These are phyloP conservation scores for Dendrocincla tyrannina DNA, from an alignment of 2,797 vertebrate species.

Conservation along the genomic window DNA sequence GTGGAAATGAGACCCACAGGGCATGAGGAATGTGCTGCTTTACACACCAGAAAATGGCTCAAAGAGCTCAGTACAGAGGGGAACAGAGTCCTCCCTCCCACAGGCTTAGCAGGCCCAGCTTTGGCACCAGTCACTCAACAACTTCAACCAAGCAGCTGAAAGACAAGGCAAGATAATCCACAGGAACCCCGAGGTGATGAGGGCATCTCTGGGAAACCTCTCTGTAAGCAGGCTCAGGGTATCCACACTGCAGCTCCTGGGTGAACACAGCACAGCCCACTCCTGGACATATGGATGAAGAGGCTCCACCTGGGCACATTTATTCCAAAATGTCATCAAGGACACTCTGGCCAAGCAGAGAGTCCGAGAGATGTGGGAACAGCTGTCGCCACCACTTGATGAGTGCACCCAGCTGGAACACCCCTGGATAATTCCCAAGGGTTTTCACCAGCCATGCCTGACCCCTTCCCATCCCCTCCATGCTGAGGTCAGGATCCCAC, in stretches of 20 bases:
- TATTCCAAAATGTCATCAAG: fast-evolving
- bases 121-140: not conserved
- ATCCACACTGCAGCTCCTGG: not conserved
- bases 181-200: not conserved
- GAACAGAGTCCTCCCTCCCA: not conserved
- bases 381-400: not conserved
- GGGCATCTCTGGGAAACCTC: not conserved
- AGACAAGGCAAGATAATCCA: constrained; percentile 23
- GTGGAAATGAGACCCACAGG: not conserved
- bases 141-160: not conserved
- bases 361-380: not conserved
- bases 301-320: not conserved
- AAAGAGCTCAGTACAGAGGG: not conserved
- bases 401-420: not conserved
- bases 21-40: not conserved
- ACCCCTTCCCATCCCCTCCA: not conserved
- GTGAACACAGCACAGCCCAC: fast-evolving
- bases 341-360: not conserved
- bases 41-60: not conserved
- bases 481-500: not conserved
- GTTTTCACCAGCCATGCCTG: not conserved
- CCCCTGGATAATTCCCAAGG: not conserved
- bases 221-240: not conserved
- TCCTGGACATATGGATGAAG: fast-evolving
- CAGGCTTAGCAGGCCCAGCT: not conserved